Percentiles rank a stretch among this genome's conserved stretches.
phyloP scores from a whole-genome alignment of 30 jellyfish, hydroid and myxozoan genomes.

The Hydractinia echinata region DNA sequence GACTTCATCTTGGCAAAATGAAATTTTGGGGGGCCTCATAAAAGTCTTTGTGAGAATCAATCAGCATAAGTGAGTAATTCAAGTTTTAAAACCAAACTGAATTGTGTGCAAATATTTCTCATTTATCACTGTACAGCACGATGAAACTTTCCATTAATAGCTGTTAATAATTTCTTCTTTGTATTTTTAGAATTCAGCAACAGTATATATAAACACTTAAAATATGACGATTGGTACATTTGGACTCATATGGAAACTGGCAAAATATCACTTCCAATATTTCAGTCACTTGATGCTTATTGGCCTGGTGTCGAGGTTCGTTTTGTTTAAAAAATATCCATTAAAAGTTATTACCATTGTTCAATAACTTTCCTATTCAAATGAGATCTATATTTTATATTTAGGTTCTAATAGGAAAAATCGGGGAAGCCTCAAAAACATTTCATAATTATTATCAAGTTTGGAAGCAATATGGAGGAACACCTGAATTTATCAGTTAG shows the following conservation, averaged over 20 bases:
- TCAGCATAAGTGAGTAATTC: too few species aligned
- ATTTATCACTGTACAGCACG: too few species aligned
- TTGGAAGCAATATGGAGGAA: slow-evolving; percentile 79
- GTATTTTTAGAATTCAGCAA: slow-evolving; percentile 36
- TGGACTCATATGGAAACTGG: slow-evolving; percentile 88
- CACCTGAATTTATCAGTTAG: slow-evolving; percentile 90
- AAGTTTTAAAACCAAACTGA: too few species aligned
- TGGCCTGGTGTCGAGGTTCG: slow-evolving; percentile 93
- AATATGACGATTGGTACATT: slow-evolving; percentile 84
- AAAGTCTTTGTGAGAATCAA: too few species aligned
- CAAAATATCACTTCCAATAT: slow-evolving; percentile 67
- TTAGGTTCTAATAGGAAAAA: slow-evolving; percentile 70
- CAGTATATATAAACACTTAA: slow-evolving; percentile 55
- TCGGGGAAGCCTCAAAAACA: slow-evolving; percentile 92
- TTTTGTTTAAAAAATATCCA: not conserved
- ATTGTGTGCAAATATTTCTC: too few species aligned
- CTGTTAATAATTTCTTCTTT: not conserved
- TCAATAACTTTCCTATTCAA: too few species aligned
- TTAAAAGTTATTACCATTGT: too few species aligned
- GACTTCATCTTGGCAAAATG: too few species aligned
- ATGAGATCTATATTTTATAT: not conserved
- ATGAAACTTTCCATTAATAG: too few species aligned
- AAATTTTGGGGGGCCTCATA: too few species aligned
- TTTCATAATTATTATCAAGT: slow-evolving; percentile 56
- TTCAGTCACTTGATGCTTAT: slow-evolving; percentile 90